phyloP scores from a whole-genome alignment of 1,140 invertebrate species.

The Pectinophora gossypiella region DNA sequence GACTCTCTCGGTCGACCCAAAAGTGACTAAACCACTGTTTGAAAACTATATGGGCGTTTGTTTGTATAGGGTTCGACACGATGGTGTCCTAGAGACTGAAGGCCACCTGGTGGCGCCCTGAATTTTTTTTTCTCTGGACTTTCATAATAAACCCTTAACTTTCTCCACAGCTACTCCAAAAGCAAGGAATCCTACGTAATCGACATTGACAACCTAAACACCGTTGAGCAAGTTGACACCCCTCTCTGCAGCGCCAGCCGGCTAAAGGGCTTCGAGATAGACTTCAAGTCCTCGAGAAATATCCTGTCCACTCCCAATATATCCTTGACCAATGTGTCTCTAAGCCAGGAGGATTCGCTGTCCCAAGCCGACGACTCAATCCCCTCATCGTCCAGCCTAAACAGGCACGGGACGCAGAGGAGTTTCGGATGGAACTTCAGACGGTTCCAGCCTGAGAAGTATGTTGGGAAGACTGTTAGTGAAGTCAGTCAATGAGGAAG shows the following conservation, averaged over 20 bases:
- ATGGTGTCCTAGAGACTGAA: too few relatives aligned
- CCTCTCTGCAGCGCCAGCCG: constrained; percentile 65
- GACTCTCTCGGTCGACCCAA: too few relatives aligned
- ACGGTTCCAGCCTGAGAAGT: constrained; percentile 37
- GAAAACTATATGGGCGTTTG: too few relatives aligned
- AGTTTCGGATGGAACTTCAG: constrained; percentile 59
- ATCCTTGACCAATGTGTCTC: constrained; percentile 35
- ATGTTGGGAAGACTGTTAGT: constrained; percentile 11
- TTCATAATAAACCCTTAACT: not conserved
- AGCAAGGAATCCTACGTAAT: constrained; percentile 56
- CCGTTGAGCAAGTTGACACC: constrained; percentile 59
- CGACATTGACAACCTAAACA: constrained; percentile 53
- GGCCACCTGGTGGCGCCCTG: too few relatives aligned
- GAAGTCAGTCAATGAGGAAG: not conserved
- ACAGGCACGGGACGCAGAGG: constrained; percentile 41
- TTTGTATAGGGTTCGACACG: too few relatives aligned
- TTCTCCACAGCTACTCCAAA: constrained; percentile 47
- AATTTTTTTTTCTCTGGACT: too few relatives aligned
- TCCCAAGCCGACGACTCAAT: constrained; percentile 39
- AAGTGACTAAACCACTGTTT: too few relatives aligned
- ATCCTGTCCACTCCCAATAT: constrained; percentile 35
- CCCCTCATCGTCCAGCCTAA: constrained; percentile 39
- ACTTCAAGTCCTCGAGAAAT: constrained; percentile 44
- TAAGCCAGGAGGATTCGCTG: constrained; percentile 38
- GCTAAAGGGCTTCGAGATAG: constrained; percentile 51